These are phyloP conservation scores for Arvicanthis niloticus DNA, from an alignment of 2,113 vertebrate species.

Conservation along the genomic window DNA sequence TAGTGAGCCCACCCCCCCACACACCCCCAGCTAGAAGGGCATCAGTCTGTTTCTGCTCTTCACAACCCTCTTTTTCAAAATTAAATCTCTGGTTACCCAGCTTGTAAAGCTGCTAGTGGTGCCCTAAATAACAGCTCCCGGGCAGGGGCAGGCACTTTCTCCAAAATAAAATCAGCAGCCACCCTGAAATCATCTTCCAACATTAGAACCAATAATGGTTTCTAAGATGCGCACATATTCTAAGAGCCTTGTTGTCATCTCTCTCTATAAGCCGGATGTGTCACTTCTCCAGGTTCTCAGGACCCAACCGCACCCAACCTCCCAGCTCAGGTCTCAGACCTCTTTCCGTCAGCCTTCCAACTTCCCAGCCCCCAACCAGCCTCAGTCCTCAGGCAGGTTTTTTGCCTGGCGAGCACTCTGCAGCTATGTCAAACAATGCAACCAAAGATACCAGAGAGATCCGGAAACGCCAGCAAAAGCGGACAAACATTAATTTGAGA, in stretches of 20 bases:
- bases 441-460: not conserved
- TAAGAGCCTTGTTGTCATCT: not conserved
- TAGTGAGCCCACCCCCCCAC: not conserved
- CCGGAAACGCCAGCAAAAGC: not conserved
- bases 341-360: not conserved
- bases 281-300: constrained; percentile 24
- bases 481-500: rapidly evolving
- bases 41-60: not conserved
- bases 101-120: constrained; percentile 53
- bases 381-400: not conserved
- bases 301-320: constrained; percentile 51
- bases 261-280: not conserved
- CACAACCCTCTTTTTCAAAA: not conserved
- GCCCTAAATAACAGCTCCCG: constrained; percentile 69
- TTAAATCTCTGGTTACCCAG: constrained; percentile 41
- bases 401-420: not conserved
- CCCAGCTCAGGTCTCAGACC: not conserved
- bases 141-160: not conserved
- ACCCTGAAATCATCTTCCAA: not conserved
- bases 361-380: constrained; percentile 55
- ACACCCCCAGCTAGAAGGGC: not conserved
- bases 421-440: constrained; percentile 56
- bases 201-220: constrained; percentile 20
- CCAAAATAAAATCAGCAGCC: constrained; percentile 61
- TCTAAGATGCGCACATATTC: not conserved